These are phyloP conservation scores for Cirrhinus molitorella DNA, from an alignment of 2,797 vertebrate genomes.

Conservation along the genomic window DNA sequence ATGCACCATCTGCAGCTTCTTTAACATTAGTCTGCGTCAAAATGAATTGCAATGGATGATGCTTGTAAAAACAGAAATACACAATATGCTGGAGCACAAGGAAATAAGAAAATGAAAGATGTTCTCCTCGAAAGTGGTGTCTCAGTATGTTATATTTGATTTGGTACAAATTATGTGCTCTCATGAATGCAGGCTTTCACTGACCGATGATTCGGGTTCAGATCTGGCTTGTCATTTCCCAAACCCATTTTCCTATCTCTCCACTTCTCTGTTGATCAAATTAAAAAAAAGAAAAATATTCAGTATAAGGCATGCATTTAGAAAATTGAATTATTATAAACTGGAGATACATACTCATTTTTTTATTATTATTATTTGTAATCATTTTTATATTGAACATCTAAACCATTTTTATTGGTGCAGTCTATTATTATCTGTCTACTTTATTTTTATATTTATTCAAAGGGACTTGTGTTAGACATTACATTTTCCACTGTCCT, in stretches of 20 bases:
- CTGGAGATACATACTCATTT: too few species aligned
- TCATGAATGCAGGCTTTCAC: background rate
- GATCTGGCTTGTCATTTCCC: background rate
- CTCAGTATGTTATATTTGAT: constrained; percentile 1
- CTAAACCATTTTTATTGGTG: background rate
- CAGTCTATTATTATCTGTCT: background rate
- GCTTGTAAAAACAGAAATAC: background rate
- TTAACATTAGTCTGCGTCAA: background rate
- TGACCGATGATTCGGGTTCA: background rate
- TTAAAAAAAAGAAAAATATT: background rate
- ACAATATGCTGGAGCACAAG: background rate
- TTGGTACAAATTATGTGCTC: background rate
- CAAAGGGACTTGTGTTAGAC: background rate
- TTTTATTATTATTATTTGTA: too few species aligned
- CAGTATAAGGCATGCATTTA: background rate
- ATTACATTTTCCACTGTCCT: constrained; percentile 9
- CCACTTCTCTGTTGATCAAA: background rate
- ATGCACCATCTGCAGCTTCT: background rate
- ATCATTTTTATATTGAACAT: background rate
- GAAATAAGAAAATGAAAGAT: background rate
- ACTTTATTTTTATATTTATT: background rate
- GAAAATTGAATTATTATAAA: background rate
- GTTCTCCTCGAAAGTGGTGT: background rate
- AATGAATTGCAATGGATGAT: background rate
- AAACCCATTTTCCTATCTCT: background rate